phyloP scores from a whole-genome alignment of 2,888 invertebrate species.

The Xestia sexstrigata region DNA sequence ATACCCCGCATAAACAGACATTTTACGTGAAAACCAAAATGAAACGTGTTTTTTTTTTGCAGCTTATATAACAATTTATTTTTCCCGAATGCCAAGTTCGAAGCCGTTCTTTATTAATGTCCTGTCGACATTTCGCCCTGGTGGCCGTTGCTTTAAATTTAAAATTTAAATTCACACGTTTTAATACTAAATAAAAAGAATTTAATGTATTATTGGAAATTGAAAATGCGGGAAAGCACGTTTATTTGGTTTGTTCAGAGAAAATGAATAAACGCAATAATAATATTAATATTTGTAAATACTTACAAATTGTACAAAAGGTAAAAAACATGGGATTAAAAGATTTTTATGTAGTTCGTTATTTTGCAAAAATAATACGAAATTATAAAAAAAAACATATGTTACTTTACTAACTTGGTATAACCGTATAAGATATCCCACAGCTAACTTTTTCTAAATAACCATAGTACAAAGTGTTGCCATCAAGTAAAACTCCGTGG shows the following conservation, averaged over 20 bases:
- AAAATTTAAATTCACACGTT: slow-evolving; percentile 56
- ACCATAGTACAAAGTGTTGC: slow-evolving; percentile 53
- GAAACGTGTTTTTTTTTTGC: slow-evolving; percentile 34
- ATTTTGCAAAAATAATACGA: background rate
- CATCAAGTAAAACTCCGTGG: slow-evolving; percentile 62
- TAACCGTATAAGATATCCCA: slow-evolving; percentile 25
- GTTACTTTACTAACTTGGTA: background rate
- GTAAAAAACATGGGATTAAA: background rate
- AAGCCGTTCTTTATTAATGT: slow-evolving; percentile 57
- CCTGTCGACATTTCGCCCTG: slow-evolving; percentile 59
- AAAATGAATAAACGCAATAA: slow-evolving; percentile 1
- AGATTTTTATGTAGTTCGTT: background rate
- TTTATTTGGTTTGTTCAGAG: slow-evolving; percentile 5
- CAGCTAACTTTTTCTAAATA: slow-evolving; percentile 43
- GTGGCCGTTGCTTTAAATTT: slow-evolving; percentile 53
- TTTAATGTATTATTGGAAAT: slow-evolving; percentile 42
- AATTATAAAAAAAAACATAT: background rate
- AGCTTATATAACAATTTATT: slow-evolving; percentile 56
- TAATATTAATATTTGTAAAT: background rate
- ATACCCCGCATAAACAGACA: background rate
- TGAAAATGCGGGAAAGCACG: slow-evolving; percentile 10
- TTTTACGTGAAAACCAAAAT: slow-evolving; percentile 32
- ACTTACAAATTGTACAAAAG: background rate
- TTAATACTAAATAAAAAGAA: slow-evolving; percentile 46
- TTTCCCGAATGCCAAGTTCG: slow-evolving; percentile 52